Percentiles rank a stretch among this genome's conserved stretches.
Evolutionary conservation across 1,140 invertebrate species (phyloP).

Genomic region (Cataglyphis hispanica): DNA sequence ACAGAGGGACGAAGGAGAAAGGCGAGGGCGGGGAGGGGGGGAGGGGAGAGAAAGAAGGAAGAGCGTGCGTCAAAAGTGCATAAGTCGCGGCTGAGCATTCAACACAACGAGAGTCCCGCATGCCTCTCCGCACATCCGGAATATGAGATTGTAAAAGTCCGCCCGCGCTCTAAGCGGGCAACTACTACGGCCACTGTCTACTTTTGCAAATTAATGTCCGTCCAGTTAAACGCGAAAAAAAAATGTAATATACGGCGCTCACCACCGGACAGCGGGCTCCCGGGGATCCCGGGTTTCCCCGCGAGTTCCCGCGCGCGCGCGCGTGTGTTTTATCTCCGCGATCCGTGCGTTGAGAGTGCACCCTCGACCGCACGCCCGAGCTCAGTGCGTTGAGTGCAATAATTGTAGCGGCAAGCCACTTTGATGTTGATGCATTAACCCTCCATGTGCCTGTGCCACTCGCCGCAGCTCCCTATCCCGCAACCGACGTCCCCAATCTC

Average conservation of each 20-base stretch:
- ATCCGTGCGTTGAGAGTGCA: constrained; percentile 30
- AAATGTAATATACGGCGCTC: constrained; percentile 77
- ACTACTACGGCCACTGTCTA: constrained; percentile 38
- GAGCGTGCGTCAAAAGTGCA: constrained; percentile 48
- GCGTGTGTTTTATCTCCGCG: constrained; percentile 21
- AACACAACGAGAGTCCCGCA: constrained; percentile 63
- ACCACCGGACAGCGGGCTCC: too few species aligned
- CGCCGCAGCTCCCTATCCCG: constrained; percentile 40
- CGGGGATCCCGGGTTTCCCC: constrained; percentile 13
- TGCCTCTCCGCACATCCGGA: constrained; percentile 17
- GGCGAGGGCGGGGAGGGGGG: not conserved
- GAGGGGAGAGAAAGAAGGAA: not conserved
- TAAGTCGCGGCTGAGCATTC: constrained; percentile 70
- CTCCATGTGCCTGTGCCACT: constrained; percentile 64
- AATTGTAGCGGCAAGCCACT: constrained; percentile 81
- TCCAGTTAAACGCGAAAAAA: constrained; percentile 78
- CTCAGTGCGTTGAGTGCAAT: constrained; percentile 78
- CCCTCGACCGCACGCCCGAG: constrained; percentile 48
- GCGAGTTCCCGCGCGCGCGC: not conserved
- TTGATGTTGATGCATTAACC: constrained; percentile 83
- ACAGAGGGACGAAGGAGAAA: not conserved
- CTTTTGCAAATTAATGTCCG: constrained; percentile 79
- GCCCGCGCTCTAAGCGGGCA: constrained; percentile 25
- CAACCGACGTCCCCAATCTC: constrained; percentile 30
- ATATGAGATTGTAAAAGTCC: constrained; percentile 73